These are phyloP conservation scores for Fragum sueziense DNA, from an alignment of 2,888 invertebrate species.

Conservation along the genomic window DNA sequence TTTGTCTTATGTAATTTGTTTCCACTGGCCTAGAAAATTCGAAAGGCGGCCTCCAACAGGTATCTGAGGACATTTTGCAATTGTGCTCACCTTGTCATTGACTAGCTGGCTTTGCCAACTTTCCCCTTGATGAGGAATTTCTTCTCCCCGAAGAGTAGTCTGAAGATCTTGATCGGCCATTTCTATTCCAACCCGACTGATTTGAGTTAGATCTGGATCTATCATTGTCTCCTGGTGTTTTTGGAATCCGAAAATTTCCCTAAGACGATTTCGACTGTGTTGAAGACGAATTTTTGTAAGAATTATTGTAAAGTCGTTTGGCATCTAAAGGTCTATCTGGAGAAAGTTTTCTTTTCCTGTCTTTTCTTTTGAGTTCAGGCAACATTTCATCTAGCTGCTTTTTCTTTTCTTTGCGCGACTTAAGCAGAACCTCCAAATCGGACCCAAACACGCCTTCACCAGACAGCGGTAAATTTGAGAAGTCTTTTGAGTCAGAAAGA, in stretches of 20 bases:
- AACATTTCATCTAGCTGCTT: conserved; percentile 23
- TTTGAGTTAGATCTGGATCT: not conserved
- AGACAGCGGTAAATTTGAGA: conserved; percentile 8
- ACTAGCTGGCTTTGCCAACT: conserved; percentile 1
- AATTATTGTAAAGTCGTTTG: not conserved
- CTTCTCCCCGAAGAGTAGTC: not conserved
- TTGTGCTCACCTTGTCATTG: conserved; percentile 30
- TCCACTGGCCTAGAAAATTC: conserved; percentile 6
- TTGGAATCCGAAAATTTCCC: conserved; percentile 40
- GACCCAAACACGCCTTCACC: conserved; percentile 27
- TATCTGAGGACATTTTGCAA: conserved; percentile 25
- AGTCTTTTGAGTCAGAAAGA: not conserved
- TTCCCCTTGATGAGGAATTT: not conserved
- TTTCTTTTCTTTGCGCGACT: conserved; percentile 23
- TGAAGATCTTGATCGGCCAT: not conserved
- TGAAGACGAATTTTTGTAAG: not conserved
- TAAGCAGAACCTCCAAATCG: conserved; percentile 14
- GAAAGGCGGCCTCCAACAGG: conserved; percentile 26
- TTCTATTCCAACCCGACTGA: not conserved
- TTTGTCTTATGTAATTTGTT: conserved; percentile 24
- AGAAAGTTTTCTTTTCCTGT: conserved; percentile 23
- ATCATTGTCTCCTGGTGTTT: not conserved
- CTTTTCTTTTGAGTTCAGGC: conserved; percentile 18
- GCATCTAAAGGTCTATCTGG: not conserved
- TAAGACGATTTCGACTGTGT: not conserved